Base-by-base conservation (phyloP, 1,140 invertebrate genomes). In the Nylanderia fulva region DNA sequence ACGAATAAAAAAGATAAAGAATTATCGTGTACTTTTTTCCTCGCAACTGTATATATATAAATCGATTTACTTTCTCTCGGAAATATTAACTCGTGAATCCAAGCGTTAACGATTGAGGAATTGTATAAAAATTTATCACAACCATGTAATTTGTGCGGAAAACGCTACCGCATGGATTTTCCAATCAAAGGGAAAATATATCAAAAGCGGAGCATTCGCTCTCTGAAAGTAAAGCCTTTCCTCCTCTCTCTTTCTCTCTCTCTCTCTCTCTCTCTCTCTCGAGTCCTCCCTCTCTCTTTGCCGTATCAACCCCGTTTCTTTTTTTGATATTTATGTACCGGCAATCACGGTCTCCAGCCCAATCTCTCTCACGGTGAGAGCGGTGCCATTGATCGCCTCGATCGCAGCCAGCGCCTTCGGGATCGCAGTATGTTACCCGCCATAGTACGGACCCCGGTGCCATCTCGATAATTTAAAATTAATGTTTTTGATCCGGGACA, bases 391-490 rank as follows among this genome's bases (percentile, higher is more conserved):
- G 89, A 90, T 86, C 77, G 76, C n/a, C 74, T 13, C 45, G 71
- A 79, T 71, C 45, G 64, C 36, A 77, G 58, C 45, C 84, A 87
- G 68, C 64, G 88, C 88, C 71, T 84, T 86, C 39, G 83, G 77
- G 72, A 82, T 87, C 82, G 58, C 83, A 39, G 36, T 87, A 75
- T 76, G 76, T 84, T 84, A 84, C 75, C 71, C 80, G 42, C 71
- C 39, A 33, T 42, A 54, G 56, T 36, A 42, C 29, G 60, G 63
- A 66, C 64, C 84, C 64, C 84, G 42, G 85, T 86, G 85, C 88
- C 85, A 90, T 90, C 89, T 87, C 85, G 87, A 90, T 90, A 88
- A 88, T 90, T 87, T 85, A 56, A 88, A 88, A 90, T 88, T 88
- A 88, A 90, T 90, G 89, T 87, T 90, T 90, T 87, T 85, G 74